Evolutionary conservation across 2,797 vertebrate species (phyloP).

Genomic region (Poeciliopsis turneri): DNA sequence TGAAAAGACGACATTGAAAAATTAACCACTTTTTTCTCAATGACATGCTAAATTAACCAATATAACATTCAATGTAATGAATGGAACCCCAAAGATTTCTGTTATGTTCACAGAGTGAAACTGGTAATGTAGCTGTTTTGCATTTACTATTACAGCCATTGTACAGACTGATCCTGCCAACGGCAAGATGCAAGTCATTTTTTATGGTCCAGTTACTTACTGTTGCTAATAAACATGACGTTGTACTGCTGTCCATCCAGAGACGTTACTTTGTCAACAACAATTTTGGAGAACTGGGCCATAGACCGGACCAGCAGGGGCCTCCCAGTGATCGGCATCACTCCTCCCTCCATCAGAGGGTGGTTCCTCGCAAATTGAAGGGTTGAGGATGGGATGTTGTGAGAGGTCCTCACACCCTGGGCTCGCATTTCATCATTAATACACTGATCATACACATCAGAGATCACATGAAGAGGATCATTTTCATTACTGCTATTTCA

Average conservation of each 20-base stretch:
- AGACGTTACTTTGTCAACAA: constrained; percentile 33
- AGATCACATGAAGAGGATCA: neutral
- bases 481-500: neutral
- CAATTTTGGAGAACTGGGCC: constrained; percentile 25
- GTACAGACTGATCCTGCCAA: neutral
- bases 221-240: constrained; percentile 38
- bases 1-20: too few species aligned
- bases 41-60: too few species aligned
- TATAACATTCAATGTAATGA: too few species aligned
- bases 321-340: constrained; percentile 18
- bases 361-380: constrained; percentile 34
- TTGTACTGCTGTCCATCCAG: constrained; percentile 19
- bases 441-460: constrained; percentile 24
- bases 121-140: too few species aligned
- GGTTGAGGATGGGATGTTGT: constrained; percentile 17
- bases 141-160: too few species aligned
- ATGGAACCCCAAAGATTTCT: too few species aligned
- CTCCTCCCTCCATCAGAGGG: constrained; percentile 30
- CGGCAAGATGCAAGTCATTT: neutral
- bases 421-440: constrained; percentile 27
- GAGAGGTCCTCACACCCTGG: constrained; percentile 10
- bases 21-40: too few species aligned
- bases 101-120: too few species aligned
- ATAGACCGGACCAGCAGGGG: constrained; percentile 27
- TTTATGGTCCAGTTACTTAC: neutral